Evolutionary conservation across 2,888 invertebrate genomes (phyloP).

Genomic region (Diaperis boleti): DNA sequence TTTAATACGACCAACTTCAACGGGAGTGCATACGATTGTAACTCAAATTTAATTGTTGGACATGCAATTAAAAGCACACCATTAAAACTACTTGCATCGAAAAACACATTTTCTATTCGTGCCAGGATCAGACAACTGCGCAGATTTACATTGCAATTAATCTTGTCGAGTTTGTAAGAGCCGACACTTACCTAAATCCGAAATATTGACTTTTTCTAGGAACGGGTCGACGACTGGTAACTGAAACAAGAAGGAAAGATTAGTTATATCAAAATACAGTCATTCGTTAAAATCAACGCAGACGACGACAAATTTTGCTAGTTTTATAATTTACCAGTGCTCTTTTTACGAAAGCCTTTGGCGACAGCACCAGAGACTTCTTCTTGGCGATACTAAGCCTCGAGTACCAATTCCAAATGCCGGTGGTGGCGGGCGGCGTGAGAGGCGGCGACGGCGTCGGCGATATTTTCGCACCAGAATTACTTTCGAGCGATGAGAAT

Average conservation of each 20-base stretch:
- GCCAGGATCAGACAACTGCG: no score
- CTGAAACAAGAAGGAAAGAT: conserved; percentile 70
- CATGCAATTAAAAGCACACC: neutral
- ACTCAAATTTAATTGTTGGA: conserved; percentile 3
- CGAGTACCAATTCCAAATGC: conserved; percentile 60
- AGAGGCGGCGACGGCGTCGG: conserved; percentile 50
- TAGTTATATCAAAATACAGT: no score
- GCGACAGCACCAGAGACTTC: conserved; percentile 55
- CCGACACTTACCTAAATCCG: conserved; percentile 77
- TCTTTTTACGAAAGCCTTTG: conserved; percentile 56
- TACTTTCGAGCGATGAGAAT: conserved; percentile 52
- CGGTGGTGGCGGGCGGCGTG: conserved; percentile 55
- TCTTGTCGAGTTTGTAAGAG: no score
- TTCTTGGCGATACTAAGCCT: conserved; percentile 57
- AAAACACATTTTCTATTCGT: no score
- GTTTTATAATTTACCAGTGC: conserved; percentile 56
- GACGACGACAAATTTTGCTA: no score
- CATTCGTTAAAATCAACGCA: no score
- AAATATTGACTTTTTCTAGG: conserved; percentile 85
- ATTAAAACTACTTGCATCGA: no score
- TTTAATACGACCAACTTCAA: no score
- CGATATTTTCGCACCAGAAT: conserved; percentile 34
- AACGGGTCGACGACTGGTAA: conserved; percentile 92
- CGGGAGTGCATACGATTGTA: neutral
- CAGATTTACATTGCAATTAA: no score